phyloP scores from a whole-genome alignment of 2,888 invertebrate species.

The Ornithoptera alexandrae region DNA sequence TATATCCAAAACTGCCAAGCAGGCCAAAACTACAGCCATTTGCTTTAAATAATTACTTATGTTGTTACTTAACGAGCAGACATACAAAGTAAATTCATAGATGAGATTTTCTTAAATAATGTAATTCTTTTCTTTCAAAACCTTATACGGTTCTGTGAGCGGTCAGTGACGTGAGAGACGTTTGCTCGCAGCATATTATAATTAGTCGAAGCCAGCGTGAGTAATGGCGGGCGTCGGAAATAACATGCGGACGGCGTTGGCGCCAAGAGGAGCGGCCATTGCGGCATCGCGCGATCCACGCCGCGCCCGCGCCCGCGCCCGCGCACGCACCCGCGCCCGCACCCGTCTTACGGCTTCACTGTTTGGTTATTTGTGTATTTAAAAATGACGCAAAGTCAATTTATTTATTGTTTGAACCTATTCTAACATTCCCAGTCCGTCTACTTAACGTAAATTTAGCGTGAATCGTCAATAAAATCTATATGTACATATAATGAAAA shows the following conservation, averaged over 20 bases:
- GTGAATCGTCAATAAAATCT: neutral
- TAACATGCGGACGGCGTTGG: constrained; percentile 72
- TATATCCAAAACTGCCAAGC: neutral
- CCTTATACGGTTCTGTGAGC: constrained; percentile 44
- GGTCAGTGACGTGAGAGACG: constrained; percentile 59
- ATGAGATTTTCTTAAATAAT: neutral
- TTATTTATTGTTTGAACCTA: constrained; percentile 55
- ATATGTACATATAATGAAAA: no score
- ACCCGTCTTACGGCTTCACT: constrained; percentile 75
- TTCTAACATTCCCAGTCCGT: constrained; percentile 39
- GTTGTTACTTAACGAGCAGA: neutral
- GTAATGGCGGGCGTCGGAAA: constrained; percentile 78
- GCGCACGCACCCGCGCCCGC: constrained; percentile 46
- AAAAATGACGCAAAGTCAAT: constrained; percentile 49
- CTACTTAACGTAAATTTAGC: constrained; percentile 34
- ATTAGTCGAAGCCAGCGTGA: constrained; percentile 76
- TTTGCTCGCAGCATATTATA: constrained; percentile 73
- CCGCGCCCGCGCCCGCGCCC: constrained; percentile 42
- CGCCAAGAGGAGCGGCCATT: constrained; percentile 70
- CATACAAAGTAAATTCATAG: neutral
- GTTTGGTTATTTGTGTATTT: constrained; percentile 43
- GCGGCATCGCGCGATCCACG: constrained; percentile 38
- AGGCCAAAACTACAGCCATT: neutral
- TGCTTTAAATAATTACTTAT: neutral
- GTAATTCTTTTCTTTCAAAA: constrained; percentile 32